phyloP scores from a whole-genome alignment of 2,113 vertebrate species.

The Taxidea taxus region DNA sequence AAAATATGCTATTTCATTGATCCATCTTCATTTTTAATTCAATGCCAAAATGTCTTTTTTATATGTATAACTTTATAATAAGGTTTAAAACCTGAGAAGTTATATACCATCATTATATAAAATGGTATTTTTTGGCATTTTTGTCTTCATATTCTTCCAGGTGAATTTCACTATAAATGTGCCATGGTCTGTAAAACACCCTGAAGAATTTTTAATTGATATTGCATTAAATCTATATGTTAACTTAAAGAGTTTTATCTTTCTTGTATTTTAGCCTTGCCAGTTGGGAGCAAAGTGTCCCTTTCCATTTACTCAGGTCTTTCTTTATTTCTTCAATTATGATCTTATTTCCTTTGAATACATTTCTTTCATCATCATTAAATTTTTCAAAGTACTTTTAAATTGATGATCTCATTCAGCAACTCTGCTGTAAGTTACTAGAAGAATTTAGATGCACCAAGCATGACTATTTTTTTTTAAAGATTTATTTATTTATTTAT shows the following conservation, averaged over 20 bases:
- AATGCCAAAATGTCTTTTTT: background rate
- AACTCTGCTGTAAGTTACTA: background rate
- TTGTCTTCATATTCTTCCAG: conserved; percentile 12
- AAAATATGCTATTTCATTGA: background rate
- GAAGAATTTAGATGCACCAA: conserved; percentile 15
- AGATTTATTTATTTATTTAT: too few species aligned
- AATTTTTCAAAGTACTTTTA: conserved; percentile 28
- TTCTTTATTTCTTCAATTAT: conserved; percentile 14
- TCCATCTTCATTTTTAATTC: background rate
- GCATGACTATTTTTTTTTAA: background rate
- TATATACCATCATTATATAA: conserved; percentile 13
- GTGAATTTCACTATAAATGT: conserved; percentile 36
- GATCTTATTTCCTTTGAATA: conserved; percentile 27
- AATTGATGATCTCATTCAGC: conserved; percentile 4
- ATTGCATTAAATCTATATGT: background rate
- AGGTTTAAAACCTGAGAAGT: conserved; percentile 26
- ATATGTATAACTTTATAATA: background rate
- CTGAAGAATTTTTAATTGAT: background rate
- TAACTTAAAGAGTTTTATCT: background rate
- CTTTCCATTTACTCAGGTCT: background rate
- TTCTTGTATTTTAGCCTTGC: conserved; percentile 43
- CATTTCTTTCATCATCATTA: background rate
- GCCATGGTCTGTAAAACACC: background rate
- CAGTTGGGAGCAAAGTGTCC: background rate
- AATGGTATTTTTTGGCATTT: background rate